phyloP scores from a whole-genome alignment of 1,140 invertebrate species.

The Drosophila watanabei region DNA sequence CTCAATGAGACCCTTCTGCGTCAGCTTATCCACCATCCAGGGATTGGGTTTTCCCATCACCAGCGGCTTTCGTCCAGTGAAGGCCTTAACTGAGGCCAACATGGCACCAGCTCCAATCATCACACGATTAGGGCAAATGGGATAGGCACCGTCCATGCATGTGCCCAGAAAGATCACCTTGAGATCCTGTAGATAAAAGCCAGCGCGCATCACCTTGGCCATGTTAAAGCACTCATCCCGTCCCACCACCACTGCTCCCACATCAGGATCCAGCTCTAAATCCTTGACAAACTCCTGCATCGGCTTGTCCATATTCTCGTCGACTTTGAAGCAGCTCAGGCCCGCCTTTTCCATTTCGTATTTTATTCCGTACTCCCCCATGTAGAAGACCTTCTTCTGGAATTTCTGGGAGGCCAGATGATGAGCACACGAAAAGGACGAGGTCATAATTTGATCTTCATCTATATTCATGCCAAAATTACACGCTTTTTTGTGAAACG shows the following conservation, averaged over 20 bases:
- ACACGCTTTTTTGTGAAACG: conserved; percentile 36
- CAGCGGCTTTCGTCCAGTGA: conserved; percentile 42
- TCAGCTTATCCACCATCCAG: conserved; percentile 27
- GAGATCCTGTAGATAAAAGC: conserved; percentile 38
- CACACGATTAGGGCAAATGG: conserved; percentile 36
- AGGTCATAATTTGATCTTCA: conserved; percentile 8
- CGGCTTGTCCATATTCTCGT: neutral
- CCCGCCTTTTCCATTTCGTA: conserved; percentile 31
- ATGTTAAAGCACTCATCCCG: conserved; percentile 58
- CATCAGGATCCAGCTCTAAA: conserved; percentile 46
- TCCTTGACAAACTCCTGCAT: conserved; percentile 35
- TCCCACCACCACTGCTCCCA: conserved; percentile 61
- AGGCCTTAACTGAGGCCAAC: conserved; percentile 45
- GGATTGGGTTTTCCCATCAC: conserved; percentile 73
- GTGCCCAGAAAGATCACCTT: conserved; percentile 55
- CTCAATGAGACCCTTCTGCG: conserved; percentile 21
- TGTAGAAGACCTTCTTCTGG: conserved; percentile 43
- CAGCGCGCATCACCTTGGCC: conserved; percentile 31
- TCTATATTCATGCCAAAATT: conserved; percentile 20
- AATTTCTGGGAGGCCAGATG: conserved; percentile 52
- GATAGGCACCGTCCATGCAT: conserved; percentile 52
- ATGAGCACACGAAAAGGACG: conserved; percentile 32
- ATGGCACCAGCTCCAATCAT: conserved; percentile 56
- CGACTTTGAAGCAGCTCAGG: conserved; percentile 6
- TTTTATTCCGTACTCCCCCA: conserved; percentile 51